Percentiles rank a stretch among this genome's conserved stretches.
These are phyloP conservation scores for Macrocentrus cingulum DNA, from an alignment of 1,140 invertebrate species.

Conservation along the genomic window DNA sequence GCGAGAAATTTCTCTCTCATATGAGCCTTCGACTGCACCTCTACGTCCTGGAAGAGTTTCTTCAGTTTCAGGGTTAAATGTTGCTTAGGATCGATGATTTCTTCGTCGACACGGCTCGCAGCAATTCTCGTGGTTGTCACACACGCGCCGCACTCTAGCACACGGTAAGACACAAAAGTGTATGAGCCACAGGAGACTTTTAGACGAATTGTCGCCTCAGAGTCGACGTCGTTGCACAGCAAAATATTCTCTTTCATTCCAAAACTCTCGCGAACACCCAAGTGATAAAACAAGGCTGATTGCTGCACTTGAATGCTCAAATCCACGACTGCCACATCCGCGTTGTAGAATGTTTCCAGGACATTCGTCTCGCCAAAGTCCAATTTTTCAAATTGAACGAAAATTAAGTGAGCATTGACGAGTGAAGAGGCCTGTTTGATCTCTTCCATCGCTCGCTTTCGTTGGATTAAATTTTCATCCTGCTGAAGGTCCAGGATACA, in stretches of 20 bases:
- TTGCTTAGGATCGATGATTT: slow-evolving; percentile 67
- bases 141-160: slow-evolving; percentile 72
- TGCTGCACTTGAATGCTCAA: slow-evolving; percentile 88
- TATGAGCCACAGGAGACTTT: slow-evolving; percentile 89
- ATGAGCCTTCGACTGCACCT: slow-evolving; percentile 92
- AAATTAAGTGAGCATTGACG: slow-evolving; percentile 78
- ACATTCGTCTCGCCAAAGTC: slow-evolving; percentile 86
- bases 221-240: slow-evolving; percentile 87
- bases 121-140: slow-evolving; percentile 71
- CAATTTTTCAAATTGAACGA: slow-evolving; percentile 82
- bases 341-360: slow-evolving; percentile 90
- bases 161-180: slow-evolving; percentile 84
- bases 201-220: slow-evolving; percentile 79
- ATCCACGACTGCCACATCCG: slow-evolving; percentile 96
- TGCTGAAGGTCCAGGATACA: slow-evolving; percentile 85
- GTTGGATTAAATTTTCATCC: slow-evolving; percentile 68
- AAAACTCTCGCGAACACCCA: slow-evolving; percentile 97
- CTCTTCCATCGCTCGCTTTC: slow-evolving; percentile 82
- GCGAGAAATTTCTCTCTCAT: slow-evolving; percentile 97
- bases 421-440: slow-evolving; percentile 76
- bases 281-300: slow-evolving; percentile 91
- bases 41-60: slow-evolving; percentile 88
- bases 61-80: slow-evolving; percentile 73
- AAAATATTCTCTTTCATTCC: slow-evolving; percentile 98
- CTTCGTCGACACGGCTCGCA: slow-evolving; percentile 64